Evolutionary conservation across 2,888 invertebrate species (phyloP), one percentile per base, ranked within the genome.

Genomic region (Gymnocheta viridis): DNA sequence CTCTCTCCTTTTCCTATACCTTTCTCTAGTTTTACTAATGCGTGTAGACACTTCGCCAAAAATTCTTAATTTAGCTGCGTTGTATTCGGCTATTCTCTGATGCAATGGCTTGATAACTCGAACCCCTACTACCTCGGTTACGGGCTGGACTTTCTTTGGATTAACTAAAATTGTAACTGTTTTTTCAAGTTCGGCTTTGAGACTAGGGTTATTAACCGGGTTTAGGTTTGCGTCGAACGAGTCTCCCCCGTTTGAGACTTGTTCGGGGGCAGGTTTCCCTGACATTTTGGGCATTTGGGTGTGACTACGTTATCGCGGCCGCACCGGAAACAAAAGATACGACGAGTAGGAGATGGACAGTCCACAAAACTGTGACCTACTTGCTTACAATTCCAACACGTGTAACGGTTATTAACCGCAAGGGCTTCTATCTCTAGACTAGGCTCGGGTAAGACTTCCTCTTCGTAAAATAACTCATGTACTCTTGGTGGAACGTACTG

Each of bases 181-280:
- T 35, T 9, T 5, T 5, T 35, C 35, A 35, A 2, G 5, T 5
- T 4, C 9, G 10, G 5, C 9, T 35, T 7, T 7, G 2, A 9
- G 4, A 35, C 2, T 35, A 7, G 5, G 5, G 2, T 35, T 9
- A 5, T 35, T 4, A 35, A 7, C 7, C 10, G 35, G 35, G 35
- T 9, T 9, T 35, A 35, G 6, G 35, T 35, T 9, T 35, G 35
- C 5, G 35, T 35, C 9, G 35, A 35, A 35, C 35, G 35, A 35
- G 35, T 9, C 5, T 35, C 7, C 35, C 35, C 35, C 5, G 35
- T 7, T 9, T 49, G 51, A 41, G 35, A 9, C 35, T 35, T 5
- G 35, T 35, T 35, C 35, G 35, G 5, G 35, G 35, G 7, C 35
- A 0, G n/a, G 77, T 77, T 77, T 77, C 58, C 67, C 67, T 77